Conservation (phyloP, 2,797 vertebrate genomes). For the Cynopterus sphinx region DNA sequence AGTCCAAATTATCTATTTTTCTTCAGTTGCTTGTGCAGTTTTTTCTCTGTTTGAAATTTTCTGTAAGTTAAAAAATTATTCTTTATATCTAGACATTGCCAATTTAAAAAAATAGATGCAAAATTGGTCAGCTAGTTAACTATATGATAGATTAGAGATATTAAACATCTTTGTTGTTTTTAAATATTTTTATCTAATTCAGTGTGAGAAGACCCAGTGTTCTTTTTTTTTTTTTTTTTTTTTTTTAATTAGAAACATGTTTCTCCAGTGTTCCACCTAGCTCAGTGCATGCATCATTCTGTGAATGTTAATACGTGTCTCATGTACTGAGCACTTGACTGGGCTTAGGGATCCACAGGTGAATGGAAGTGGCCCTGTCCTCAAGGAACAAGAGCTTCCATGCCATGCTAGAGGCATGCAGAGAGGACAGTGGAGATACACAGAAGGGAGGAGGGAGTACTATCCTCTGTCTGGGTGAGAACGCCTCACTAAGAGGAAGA, state of each 20-base stretch:
- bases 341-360: background rate
- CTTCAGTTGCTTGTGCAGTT: background rate
- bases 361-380: background rate
- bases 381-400: background rate
- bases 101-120: slow-evolving; percentile 13
- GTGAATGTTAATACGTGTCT: background rate
- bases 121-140: slow-evolving; percentile 17
- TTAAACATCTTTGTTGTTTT: slow-evolving; percentile 27
- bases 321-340: background rate
- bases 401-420: background rate
- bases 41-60: slow-evolving; percentile 41
- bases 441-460: background rate
- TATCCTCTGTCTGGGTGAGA: background rate
- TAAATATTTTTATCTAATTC: background rate
- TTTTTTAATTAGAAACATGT: background rate
- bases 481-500: background rate
- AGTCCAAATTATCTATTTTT: background rate
- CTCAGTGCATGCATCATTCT: background rate
- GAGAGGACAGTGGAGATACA: background rate
- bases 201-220: background rate
- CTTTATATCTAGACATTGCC: background rate
- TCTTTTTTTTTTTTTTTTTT: background rate
- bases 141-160: background rate
- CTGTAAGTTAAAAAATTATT: background rate
- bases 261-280: background rate